Base-by-base conservation (phyloP, 2,888 invertebrate genomes). In the Holacanthella duospinosa region DNA sequence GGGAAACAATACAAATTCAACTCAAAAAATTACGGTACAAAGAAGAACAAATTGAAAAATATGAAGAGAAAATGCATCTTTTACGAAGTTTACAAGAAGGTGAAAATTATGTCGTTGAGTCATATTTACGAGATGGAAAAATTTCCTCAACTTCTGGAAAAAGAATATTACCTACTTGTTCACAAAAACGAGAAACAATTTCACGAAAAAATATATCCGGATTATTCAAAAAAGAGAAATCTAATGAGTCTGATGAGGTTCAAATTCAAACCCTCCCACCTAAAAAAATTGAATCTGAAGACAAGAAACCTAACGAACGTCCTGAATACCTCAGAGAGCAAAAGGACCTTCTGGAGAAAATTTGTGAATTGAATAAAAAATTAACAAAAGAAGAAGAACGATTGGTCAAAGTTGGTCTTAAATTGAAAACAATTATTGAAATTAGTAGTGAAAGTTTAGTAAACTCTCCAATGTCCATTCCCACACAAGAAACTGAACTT, bases 31-130 rank as follows among this genome's bases (percentile, higher is more conserved):
- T 80, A 9, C 76, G 77, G 29, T 85, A 87, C 74, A 85, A 86
- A 75, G 89, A 90, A 75, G 84, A 85, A 74, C 83, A 88, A 74
- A 90, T 91, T 72, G 86, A 86, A 68, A 83, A 83, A 74, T 82
- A 88, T 72, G 88, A 88, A 79, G 86, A 87, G 74, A 86, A 87
- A 75, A 85, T 87, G 29, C 88, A 89, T 77, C 83, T 84, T 68
- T 83, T 81, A 55, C 79, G 88, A 57, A 85, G 86, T 77, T 83
- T 85, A 68, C 86, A 86, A 74, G 83, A 87, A 74, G 88, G 88
- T 24, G 86, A 86, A 67, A 88, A 89, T 77, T 89, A 89, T 76
- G 80, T 89, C 57, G 79, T 88, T 21, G 87, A 88, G 76, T 86
- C 88, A 1, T 89, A 89, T 75, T 80, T 89, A 54, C 82, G 81